Base-by-base conservation (phyloP, 1,140 invertebrate genomes). In the Drosophila micromelanica region DNA sequence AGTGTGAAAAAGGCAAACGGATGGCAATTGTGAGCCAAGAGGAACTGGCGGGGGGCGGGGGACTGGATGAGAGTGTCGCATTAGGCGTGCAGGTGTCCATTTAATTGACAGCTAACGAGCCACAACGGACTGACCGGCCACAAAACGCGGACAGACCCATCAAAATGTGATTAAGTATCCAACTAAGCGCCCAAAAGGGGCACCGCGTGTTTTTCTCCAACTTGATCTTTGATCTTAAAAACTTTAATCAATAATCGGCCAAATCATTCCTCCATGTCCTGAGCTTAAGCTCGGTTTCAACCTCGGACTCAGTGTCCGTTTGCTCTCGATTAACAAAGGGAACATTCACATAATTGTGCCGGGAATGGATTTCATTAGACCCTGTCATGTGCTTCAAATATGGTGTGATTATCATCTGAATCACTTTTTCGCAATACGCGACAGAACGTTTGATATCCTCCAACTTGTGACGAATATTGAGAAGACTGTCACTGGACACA, bases 51-150 rank as follows among this genome's bases (percentile, higher is more conserved):
- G 15, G 40, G 20, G 20, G 8, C 30, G 11, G 46, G 1, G 27
- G 8, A 23, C 11, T 56, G 37, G 23, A 11, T 27, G 55, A 51
- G 62, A 80, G 73, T 82, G 71, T 73, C 72, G 82, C 75, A 86
- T 86, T 86, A 86, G 86, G 78, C 63, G 82, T 70, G 80, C 82
- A 86, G 82, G 82, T 86, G 82, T 86, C 82, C 78, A 86, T 49
- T 86, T 86, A 86, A 86, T 86, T 86, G 82, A 86, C 82, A 86
- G 82, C 71, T 70, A 86, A 86, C 82, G 82, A 86, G 75, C 46
- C 74, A 70, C 70, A 54, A 54, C 64, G 74, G 73, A 67, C 65
- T 52, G 46, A 6, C 6, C 46, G n/a, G 43, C 43, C 49, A 35
- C 55, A 55, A 23, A 15, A 42, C 52, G 30, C 48, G 60, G 42